Base-by-base conservation (phyloP, 2,113 vertebrate genomes). In the Poeciliopsis occidentalis region DNA sequence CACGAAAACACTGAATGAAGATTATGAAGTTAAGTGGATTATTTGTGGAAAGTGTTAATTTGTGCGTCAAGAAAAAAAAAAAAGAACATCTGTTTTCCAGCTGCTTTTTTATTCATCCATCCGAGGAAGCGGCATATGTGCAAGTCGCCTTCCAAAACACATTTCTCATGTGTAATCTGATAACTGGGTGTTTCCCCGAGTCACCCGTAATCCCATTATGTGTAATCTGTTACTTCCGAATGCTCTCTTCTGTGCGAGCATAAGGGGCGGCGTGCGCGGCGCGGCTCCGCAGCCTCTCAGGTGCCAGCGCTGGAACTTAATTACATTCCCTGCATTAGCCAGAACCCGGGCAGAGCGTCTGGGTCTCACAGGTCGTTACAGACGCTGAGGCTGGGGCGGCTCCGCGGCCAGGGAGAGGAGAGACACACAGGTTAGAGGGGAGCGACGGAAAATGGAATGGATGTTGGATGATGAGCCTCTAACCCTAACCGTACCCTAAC, bases 251-350 rank as follows among this genome's bases (percentile, higher is more conserved):
- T 30, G 65, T 65, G 37, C 67, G 26, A 60, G 39, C 60, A 26
- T 64, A 6, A 24, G 51, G 8, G 1, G 8, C 51, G 10, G 1
- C 22, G 19, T 67, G 60, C 66, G 13, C 65, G 1, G 0, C 69
- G 32, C 29, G 29, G 29, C 34, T 31, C 66, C 72, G 72, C 89
- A 89, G 92, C 83, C 91, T 91, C 87, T 87, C 90, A 92, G 92
- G 93, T 93, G 91, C 89, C 89, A 82, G 89, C 32, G 74, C 75
- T 87, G 83, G 63, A 79, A 87, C 77, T 92, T 94, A 94, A 94
- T 94, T 94, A 93, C 93, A 93, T 94, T 94, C 84, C 86, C 83
- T 89, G 90, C 92, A 93, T 92, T 93, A 93, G 90, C 76, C 34
- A 82, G 83, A 84, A 90, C 81, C 60, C 81, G 82, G 70, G 72